phyloP scores from a whole-genome alignment of 2,888 invertebrate species.

The Exocentrus adspersus region DNA sequence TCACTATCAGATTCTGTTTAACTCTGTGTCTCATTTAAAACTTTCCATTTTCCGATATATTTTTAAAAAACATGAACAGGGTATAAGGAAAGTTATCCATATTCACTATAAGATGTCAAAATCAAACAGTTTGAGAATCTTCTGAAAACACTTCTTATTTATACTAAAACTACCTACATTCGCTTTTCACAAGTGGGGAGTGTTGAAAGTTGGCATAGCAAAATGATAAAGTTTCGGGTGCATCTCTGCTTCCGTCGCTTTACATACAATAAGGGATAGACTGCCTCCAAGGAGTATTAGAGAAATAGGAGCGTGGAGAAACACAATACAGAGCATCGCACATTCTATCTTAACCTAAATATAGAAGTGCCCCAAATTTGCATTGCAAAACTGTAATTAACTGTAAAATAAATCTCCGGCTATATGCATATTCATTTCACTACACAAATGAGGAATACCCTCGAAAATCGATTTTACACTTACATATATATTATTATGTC shows the following conservation, averaged over 20 bases:
- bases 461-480: conserved; percentile 51
- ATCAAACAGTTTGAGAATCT: no score
- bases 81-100: no score
- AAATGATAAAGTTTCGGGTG: no score
- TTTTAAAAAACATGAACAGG: no score
- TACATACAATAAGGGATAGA: conserved; percentile 1
- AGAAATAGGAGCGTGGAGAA: conserved; percentile 44
- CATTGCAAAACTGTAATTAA: conserved; percentile 62
- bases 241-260: neutral
- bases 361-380: conserved; percentile 58
- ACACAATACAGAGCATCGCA: conserved; percentile 40
- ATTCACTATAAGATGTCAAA: no score
- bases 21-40: no score
- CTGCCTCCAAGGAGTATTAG: conserved; percentile 42
- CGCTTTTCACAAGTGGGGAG: no score
- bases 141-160: no score
- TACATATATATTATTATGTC: conserved; percentile 27
- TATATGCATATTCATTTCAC: conserved; percentile 58
- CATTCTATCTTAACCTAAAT: conserved; percentile 57
- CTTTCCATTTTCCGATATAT: no score
- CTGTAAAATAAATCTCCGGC: conserved; percentile 58
- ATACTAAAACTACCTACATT: no score
- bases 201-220: no score
- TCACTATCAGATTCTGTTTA: no score
- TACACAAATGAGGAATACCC: conserved; percentile 50